These are phyloP conservation scores for Lepidocolaptes lacrymiger DNA, from an alignment of 2,797 vertebrate genomes.

Conservation along the genomic window DNA sequence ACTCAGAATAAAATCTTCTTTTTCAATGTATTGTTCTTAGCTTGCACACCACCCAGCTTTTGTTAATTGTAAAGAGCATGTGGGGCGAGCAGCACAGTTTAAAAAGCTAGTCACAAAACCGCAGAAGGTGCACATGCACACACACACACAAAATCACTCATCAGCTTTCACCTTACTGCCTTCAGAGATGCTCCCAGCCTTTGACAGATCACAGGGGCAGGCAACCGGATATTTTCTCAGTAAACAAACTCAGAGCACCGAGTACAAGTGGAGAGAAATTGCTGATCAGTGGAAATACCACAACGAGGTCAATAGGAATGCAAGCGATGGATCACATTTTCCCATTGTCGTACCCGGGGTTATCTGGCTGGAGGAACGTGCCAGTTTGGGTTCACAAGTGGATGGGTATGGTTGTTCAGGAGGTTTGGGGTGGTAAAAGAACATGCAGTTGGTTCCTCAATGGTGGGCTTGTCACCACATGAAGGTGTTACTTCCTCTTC, in stretches of 20 bases:
- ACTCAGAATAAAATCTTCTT: conserved; percentile 49
- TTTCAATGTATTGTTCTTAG: not conserved
- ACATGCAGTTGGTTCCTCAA: not conserved
- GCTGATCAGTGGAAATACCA: conserved; percentile 61
- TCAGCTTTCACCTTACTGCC: conserved; percentile 45
- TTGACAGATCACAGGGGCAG: not conserved
- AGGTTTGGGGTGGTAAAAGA: not conserved
- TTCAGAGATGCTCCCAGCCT: conserved; percentile 24
- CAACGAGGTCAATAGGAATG: conserved; percentile 46
- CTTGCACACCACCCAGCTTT: not conserved
- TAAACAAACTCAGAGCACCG: conserved; percentile 3
- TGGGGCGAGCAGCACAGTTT: not conserved
- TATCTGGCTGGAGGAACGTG: not conserved
- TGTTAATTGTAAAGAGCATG: not conserved
- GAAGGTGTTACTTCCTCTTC: not conserved
- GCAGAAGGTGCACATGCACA: not conserved
- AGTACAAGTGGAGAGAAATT: conserved; percentile 44
- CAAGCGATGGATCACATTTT: conserved; percentile 57
- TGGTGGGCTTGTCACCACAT: not conserved
- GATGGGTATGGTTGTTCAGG: not conserved
- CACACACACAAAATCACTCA: not conserved
- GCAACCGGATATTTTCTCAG: conserved; percentile 61
- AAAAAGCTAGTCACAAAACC: conserved; percentile 12
- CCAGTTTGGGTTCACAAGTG: not conserved
- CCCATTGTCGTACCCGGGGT: not conserved